Conservation (phyloP, 2,888 invertebrate species). For the Leuctra nigra region DNA sequence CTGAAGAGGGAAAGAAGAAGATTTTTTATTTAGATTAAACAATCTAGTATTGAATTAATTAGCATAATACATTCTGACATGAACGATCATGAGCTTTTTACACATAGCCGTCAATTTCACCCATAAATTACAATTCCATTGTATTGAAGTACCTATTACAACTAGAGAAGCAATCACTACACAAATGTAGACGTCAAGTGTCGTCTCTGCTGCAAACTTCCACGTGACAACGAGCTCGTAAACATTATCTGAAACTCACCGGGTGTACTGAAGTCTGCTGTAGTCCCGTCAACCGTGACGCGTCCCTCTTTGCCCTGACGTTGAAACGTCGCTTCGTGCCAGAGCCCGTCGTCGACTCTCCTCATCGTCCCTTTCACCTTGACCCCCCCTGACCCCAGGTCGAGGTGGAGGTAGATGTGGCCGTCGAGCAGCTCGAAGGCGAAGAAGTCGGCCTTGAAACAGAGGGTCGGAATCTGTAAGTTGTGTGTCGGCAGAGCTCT, state of each 20-base stretch:
- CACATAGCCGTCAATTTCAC: too few relatives aligned
- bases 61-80: too few relatives aligned
- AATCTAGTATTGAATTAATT: too few relatives aligned
- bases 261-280: constrained; percentile 82
- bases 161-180: too few relatives aligned
- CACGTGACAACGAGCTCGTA: not conserved
- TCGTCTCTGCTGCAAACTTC: not conserved
- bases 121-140: too few relatives aligned
- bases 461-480: too few relatives aligned
- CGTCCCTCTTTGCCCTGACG: constrained; percentile 77
- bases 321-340: constrained; percentile 85
- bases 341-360: constrained; percentile 82
- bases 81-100: too few relatives aligned
- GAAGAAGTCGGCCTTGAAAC: constrained; percentile 80
- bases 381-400: constrained; percentile 85
- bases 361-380: constrained; percentile 76
- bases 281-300: constrained; percentile 81
- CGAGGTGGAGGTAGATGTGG: constrained; percentile 86
- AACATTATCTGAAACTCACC: constrained; percentile 45
- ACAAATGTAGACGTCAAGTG: too few relatives aligned
- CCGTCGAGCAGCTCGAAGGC: constrained; percentile 92
- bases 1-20: too few relatives aligned
- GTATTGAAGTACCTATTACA: too few relatives aligned
- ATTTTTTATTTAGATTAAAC: too few relatives aligned
- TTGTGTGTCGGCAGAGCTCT: too few relatives aligned